Percentiles rank a stretch among this genome's conserved stretches.
These are phyloP conservation scores for Tachina grossa DNA, from an alignment of 2,888 invertebrate species.

Conservation along the genomic window DNA sequence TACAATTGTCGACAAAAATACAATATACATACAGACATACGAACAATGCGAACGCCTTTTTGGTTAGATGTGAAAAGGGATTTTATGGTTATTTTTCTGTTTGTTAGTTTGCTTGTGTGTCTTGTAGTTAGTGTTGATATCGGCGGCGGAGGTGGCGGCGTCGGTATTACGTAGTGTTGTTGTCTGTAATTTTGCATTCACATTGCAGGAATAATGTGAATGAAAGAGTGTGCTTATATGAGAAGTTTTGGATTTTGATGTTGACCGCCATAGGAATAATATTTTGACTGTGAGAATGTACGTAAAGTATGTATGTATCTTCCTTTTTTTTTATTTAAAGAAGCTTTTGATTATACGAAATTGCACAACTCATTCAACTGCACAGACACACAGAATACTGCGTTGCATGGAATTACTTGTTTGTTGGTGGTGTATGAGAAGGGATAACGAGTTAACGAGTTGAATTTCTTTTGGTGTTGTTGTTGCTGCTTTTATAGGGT, in stretches of 20 bases:
- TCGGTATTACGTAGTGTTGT: constrained; percentile 56
- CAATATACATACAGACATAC: constrained; percentile 28
- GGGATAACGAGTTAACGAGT: constrained; percentile 81
- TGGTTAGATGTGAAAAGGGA: constrained; percentile 51
- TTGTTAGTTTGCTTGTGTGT: background rate
- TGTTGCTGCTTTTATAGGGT: constrained; percentile 63
- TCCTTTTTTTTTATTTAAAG: constrained; percentile 22
- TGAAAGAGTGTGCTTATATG: constrained; percentile 45
- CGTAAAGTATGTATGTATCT: too few species aligned
- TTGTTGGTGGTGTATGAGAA: constrained; percentile 29
- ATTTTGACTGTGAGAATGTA: constrained; percentile 61
- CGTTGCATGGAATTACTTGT: constrained; percentile 7
- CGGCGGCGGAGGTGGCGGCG: constrained; percentile 7
- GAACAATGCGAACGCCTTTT: constrained; percentile 62
- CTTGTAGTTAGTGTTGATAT: constrained; percentile 21
- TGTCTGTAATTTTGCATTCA: constrained; percentile 68
- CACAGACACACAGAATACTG: constrained; percentile 14
- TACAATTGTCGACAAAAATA: constrained; percentile 62
- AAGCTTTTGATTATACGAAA: constrained; percentile 24
- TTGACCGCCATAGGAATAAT: constrained; percentile 62
- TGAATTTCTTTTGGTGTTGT: constrained; percentile 73
- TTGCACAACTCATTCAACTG: background rate
- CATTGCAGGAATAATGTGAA: constrained; percentile 34
- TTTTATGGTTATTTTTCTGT: background rate
- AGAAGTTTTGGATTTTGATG: constrained; percentile 67